Base-by-base conservation (phyloP, 64 coral and sea anemone genomes). In the Stylophora pistillata region DNA sequence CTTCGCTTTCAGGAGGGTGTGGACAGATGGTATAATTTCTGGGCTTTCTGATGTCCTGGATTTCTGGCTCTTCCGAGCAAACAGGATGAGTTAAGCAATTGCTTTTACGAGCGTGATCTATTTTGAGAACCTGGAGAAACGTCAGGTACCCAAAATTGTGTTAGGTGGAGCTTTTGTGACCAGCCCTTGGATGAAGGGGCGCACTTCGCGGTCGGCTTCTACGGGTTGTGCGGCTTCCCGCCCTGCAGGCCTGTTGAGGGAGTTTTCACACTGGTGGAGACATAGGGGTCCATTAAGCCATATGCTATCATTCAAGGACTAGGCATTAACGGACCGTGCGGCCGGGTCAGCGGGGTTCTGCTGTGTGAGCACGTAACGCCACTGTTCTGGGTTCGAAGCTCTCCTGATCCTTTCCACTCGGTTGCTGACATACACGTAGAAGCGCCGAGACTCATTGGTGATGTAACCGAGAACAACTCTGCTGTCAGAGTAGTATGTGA, bases 371-470 rank as follows among this genome's bases (percentile, higher is more conserved):
- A 91, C 89, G 79, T 91, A 85, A 3, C 55, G 66, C 89, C 89
- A 91, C 54, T 85, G 89, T 0, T 58, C 7, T 31, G 89, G 89
- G 14, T 3, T 0, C 0, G 78, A 58, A 0, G 80, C 74, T 15
- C 55, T 83, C 1, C 89, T 27, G 3, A 91, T 91, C 14, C 30
- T 15, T 55, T 91, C 9, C 15, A 91, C 79, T 0, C 79, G 1
- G 16, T 91, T 91, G 56, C 37, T 37, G 65, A 91, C 69, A 33
- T 91, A 91, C 25, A 91, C 79, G 41, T 91, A 91, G 58, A 91
- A 84, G 4, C 89, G 79, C 47, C 69, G 20, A 2, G 47, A 62
- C 62, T 91, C 29, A 37, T 91, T 91, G 9, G 17, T 28, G 64
- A 91, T 82, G 21, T 91, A 91, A 1, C 89, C 89, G 3, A 91